Evolutionary conservation across 92 coral and sea anemone species (phyloP), one percentile per base, ranked within the genome.

Genomic region (Bergia sp.): DNA sequence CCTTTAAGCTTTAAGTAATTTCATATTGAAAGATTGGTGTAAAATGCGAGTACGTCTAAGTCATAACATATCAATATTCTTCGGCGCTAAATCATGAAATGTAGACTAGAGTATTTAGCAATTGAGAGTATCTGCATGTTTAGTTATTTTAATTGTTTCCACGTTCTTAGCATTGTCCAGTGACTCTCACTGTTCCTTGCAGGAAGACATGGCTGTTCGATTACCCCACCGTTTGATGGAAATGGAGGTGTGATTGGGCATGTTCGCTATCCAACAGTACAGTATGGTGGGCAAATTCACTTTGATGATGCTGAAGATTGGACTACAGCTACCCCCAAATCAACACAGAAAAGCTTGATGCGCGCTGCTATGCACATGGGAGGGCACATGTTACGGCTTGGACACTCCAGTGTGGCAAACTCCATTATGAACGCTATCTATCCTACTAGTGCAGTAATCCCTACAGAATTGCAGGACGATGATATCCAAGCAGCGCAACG

Each of bases 241-340:
- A 88, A 72, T 0, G 95, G 98, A 10, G 81, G 86, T 20, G 76
- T 40, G 10, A n/a, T 86, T 20, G 98, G 94, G 64, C 98, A 96
- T 83, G 96, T 96, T 21, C 90, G 57, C 81, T 92, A 64, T 82
- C 71, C 44, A 36, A 80, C 85, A 16, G 94, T 96, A 18, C 39
- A 85, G 8, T 55, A 72, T 36, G 90, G 92, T 23, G 96, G 98
- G 7, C 94, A 91, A 78, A 95, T 96, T 58, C 99, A 96, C 85
- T 95, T 96, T 87, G 98, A 96, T 42, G 96, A 89, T 42, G 94
- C 55, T 18, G 99, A 95, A 71, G 23, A 76, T 41, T 96, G 99
- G 99, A 85, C 88, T 18, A 57, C 89, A 23, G 40, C 12, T 43
- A 41, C 16, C 69, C 67, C 80, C 8, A 41, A 10, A 20, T 15